Base-by-base conservation (phyloP, 1,140 invertebrate species). In the Plutomurus gul region DNA sequence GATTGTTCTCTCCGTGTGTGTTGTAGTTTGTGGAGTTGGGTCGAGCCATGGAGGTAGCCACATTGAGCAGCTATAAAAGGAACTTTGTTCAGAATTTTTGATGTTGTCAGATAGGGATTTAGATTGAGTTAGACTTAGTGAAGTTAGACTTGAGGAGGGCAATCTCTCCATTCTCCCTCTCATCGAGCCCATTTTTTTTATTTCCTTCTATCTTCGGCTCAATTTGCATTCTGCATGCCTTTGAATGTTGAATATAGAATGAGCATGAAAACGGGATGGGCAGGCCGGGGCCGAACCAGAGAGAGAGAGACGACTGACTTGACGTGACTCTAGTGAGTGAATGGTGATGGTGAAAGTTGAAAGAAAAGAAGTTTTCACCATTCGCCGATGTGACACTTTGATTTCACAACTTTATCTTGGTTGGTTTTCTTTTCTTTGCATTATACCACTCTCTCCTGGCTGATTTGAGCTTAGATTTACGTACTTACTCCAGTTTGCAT, bases 341-440 rank as follows among this genome's bases (percentile, higher is more conserved):
- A 74, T 47, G 46, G 46, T 43, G 51, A 77, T 70, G 51, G 51
- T 77, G 56, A 39, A 70, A 77, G 51, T 43, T 65, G 60, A 71
- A 71, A 71, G 75, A 77, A 77, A 77, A 77, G 51, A 77, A 74
- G 76, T 72, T 77, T 56, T 71, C 76, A 27, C 65, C 72, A 47
- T 74, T 43, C 60, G 39, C 47, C 47, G 65, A 77, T 77, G 40
- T 77, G 76, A 77, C 60, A 77, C 76, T 77, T 77, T 77, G 76
- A 77, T 77, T 77, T 77, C 76, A 47, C 60, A 77, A 76, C 51
- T 60, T 76, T 76, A 60, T 60, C 75, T 76, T 49, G 18, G 18
- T 40, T 72, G 36, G 70, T 43, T 40, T 40, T 72, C 36, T 43
- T 43, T 65, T 65, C 56, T 65, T 33, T 65, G 56, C 56, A 65